Percentiles rank a stretch among this genome's conserved stretches.
Conservation (phyloP, 37 sponge, comb jelly and placozoan species). For the Lycopodina hypogea region DNA sequence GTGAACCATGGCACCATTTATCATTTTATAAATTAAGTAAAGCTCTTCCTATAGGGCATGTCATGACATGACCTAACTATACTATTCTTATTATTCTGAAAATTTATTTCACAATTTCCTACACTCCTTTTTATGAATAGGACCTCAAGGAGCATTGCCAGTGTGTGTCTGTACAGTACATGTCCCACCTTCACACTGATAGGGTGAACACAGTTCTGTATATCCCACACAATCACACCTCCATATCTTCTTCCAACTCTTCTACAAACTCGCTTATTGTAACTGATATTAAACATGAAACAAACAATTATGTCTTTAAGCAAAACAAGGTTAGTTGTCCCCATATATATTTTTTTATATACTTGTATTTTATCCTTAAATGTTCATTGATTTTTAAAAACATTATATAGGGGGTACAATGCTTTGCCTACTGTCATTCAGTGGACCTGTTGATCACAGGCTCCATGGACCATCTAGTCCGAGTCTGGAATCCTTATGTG, state of each 20-base stretch:
- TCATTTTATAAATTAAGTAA: too few species aligned
- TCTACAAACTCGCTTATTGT: conserved; percentile 71
- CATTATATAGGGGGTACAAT: conserved; percentile 74
- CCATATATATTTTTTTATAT: background rate
- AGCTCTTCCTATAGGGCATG: too few species aligned
- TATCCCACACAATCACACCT: conserved; percentile 76
- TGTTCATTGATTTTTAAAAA: background rate
- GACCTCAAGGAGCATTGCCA: conserved; percentile 40
- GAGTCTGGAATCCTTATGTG: conserved; percentile 95
- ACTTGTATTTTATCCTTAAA: background rate
- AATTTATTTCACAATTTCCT: too few species aligned
- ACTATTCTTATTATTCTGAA: too few species aligned
- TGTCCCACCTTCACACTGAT: conserved; percentile 70
- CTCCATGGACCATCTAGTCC: conserved; percentile 83
- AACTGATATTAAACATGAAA: conserved; percentile 61
- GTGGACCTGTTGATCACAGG: conserved; percentile 89
- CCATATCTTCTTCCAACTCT: conserved; percentile 78
- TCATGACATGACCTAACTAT: too few species aligned
- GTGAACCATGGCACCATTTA: background rate
- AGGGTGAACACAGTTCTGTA: conserved; percentile 83
- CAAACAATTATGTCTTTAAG: conserved; percentile 83
- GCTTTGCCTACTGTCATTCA: conserved; percentile 79
- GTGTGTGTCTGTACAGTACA: conserved; percentile 16
- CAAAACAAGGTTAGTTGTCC: conserved; percentile 68
- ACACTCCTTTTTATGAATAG: too few species aligned